These are phyloP conservation scores for Perithous albicinctus DNA, from an alignment of 2,888 invertebrate genomes.

Conservation along the genomic window DNA sequence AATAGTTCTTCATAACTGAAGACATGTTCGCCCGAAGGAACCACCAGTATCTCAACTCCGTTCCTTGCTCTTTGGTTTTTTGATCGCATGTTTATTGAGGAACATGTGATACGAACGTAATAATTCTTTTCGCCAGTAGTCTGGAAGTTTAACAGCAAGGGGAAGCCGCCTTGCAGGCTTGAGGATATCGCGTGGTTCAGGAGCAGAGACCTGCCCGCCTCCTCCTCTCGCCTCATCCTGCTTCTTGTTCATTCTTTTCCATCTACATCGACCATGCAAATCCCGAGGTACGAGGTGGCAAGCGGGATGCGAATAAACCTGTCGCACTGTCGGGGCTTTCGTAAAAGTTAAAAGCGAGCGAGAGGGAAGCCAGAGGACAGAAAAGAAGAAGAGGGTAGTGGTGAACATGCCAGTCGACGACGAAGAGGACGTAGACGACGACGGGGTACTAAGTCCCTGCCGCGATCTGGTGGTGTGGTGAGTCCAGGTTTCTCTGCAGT, in stretches of 20 bases:
- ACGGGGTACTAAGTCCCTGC: conserved; percentile 43
- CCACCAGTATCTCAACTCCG: neutral
- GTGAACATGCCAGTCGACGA: conserved; percentile 58
- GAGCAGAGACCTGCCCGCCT: conserved; percentile 6
- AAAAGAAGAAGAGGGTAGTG: conserved; percentile 45
- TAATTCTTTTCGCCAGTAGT: conserved; percentile 42
- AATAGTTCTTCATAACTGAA: too few species aligned
- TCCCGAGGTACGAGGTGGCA: conserved; percentile 74
- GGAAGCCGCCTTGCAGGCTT: neutral
- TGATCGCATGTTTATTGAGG: conserved; percentile 46
- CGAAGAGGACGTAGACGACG: conserved; percentile 48
- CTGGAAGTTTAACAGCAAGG: conserved; percentile 25
- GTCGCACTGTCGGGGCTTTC: conserved; percentile 72
- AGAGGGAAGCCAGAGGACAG: conserved; percentile 58
- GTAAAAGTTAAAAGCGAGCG: conserved; percentile 73
- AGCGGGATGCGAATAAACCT: conserved; percentile 74
- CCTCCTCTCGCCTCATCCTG: neutral
- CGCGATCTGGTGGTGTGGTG: conserved; percentile 49
- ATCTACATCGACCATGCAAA: conserved; percentile 69
- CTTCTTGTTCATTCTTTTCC: conserved; percentile 17
- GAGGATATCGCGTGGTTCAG: conserved; percentile 48
- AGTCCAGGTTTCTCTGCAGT: conserved; percentile 46
- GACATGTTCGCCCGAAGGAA: too few species aligned
- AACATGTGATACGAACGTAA: conserved; percentile 40
- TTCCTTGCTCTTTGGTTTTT: conserved; percentile 4